phyloP scores from a whole-genome alignment of 2,888 invertebrate genomes.

The Xestobium rufovillosum region DNA sequence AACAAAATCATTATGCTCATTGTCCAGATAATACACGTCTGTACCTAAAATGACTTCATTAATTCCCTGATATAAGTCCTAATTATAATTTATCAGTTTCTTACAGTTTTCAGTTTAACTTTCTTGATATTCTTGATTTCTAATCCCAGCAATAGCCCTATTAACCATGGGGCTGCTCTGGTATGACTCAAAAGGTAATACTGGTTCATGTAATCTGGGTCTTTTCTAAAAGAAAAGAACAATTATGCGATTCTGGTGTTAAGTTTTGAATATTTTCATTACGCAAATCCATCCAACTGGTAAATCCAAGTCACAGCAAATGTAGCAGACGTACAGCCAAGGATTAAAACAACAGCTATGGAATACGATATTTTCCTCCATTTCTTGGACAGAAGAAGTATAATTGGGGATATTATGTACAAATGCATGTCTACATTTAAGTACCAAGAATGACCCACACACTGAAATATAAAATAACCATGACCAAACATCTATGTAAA shows the following conservation, averaged over 20 bases:
- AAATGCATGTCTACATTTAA: constrained; percentile 53
- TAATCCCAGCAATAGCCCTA: constrained; percentile 32
- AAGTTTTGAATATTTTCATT: constrained; percentile 18
- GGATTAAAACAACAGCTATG: constrained; percentile 18
- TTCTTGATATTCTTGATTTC: constrained; percentile 22
- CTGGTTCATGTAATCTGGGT: constrained; percentile 19
- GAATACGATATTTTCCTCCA: constrained; percentile 30
- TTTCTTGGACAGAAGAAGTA: constrained; percentile 45
- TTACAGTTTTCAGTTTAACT: constrained; percentile 6
- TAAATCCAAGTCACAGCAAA: constrained; percentile 16
- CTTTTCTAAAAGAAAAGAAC: neutral
- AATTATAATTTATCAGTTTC: constrained; percentile 19
- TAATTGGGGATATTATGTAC: constrained; percentile 44
- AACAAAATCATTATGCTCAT: constrained; percentile 22
- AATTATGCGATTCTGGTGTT: neutral
- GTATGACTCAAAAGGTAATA: constrained; percentile 32
- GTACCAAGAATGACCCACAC: constrained; percentile 53
- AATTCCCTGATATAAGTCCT: constrained; percentile 8
- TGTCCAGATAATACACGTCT: constrained; percentile 21
- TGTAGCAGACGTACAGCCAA: constrained; percentile 20
- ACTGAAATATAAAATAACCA: too few relatives aligned
- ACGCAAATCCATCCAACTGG: constrained; percentile 18
- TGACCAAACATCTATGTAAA: too few relatives aligned
- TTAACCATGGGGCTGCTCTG: constrained; percentile 32
- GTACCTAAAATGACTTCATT: constrained; percentile 12